Evolutionary conservation across 1,140 invertebrate species (phyloP), one percentile per base, ranked within the genome.

Genomic region (Rhagoletis pomonella): DNA sequence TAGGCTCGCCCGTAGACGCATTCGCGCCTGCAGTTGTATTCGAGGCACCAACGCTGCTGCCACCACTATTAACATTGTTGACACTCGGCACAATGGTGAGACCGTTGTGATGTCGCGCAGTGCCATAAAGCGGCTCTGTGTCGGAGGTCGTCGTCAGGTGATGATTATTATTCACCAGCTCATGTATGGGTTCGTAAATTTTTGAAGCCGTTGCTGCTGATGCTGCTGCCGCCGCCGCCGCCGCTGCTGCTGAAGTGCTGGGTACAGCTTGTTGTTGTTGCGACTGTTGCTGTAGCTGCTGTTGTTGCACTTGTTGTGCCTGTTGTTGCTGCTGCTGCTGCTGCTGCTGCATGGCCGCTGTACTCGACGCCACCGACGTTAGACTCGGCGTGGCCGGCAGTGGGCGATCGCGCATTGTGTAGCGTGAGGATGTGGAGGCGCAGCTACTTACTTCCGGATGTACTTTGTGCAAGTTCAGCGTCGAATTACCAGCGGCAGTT

Each of bases 401-500:
- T 0, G 94, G 94, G 64, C 94, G 93, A 88, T 94, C 94, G 58
- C 94, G 93, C 94, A 95, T 95, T 44, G 90, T 89, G 81, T 93
- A 93, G 29, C 90, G 90, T n/a, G 88, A 89, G 0, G 94, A 94
- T 17, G 94, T 29, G 0, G 73, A 2, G 17, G 47, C 44, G 44
- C 44, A 44, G n/a, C 94, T 88, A 92, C 90, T 86, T 90, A 92
- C 89, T 90, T 93, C 91, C 94, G 93, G 93, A 89, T 86, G 81
- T 47, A 92, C 89, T 93, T 96, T 96, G 90, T 96, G 96, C 77
- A 98, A 91, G 73, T 96, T 97, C 3, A 97, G 93, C 3, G 95
- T 95, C 0, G 97, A 97, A 89, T 96, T 97, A 7, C 97, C 97
- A 88, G 97, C 96, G 1, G 96, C 97, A n/a, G 97, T 97, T 1